Base-by-base conservation (phyloP, 1,140 invertebrate species). In the Caenorhabditis briggsae region DNA sequence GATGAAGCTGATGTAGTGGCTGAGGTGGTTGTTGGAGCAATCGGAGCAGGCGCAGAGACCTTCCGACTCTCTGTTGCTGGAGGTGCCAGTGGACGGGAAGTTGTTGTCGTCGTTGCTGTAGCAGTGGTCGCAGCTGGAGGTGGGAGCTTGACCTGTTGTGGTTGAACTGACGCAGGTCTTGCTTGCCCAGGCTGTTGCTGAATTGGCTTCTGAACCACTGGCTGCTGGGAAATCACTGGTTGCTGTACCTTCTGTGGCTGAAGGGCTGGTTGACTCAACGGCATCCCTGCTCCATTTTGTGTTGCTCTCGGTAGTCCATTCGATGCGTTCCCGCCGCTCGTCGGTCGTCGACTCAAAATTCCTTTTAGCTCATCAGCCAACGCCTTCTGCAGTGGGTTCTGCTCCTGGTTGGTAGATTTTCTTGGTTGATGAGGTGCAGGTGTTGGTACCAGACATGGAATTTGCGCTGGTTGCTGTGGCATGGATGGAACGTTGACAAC, bases 391-490 rank as follows among this genome's bases (percentile, higher is more conserved):
- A 78, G 33, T 11, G 70, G 43, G 8, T 78, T 48, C 46, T 78
- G 70, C 14, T 78, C 46, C 23, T 78, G 70, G 23, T n/a, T 48
- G 9, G 46, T 12, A 46, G 70, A n/a, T n/a, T n/a, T 12, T 14
- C 14, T 23, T 43, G 11, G 16, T n/a, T 61, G 59, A 23, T 18
- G 46, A 50, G 70, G 70, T 20, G 70, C 70, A 12, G 70, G 70
- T 9, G 70, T 78, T 25, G 70, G 70, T 23, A 78, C 70, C 6
- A 78, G n/a, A 23, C 70, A 78, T 14, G 70, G 70, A 48, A 78
- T 78, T 1, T 16, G 5, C 12, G 70, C 70, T 12, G 70, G 70
- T 23, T 78, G 70, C n/a, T 78, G 70, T 6, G 50, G 50, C 2
- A 78, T 46, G 2, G 64, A 25, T n/a, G 64, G 33, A 18, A 20